Percentiles rank a stretch among this genome's conserved stretches.
Evolutionary conservation across 2,113 vertebrate species (phyloP).

Genomic region (Polypterus senegalus): DNA sequence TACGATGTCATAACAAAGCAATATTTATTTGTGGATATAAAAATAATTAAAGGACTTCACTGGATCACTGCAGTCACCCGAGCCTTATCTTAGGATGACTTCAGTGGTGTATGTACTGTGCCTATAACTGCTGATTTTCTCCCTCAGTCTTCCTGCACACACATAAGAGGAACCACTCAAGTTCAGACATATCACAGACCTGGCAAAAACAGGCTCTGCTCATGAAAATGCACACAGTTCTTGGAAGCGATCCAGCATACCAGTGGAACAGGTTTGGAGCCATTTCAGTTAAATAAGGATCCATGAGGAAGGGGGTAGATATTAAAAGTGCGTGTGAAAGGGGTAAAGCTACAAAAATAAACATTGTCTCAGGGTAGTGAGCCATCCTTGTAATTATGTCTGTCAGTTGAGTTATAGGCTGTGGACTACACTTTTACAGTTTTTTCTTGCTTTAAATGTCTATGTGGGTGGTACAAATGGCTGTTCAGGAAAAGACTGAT

Average conservation of each 20-base stretch:
- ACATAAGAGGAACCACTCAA: constrained; percentile 45
- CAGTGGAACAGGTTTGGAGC: constrained; percentile 74
- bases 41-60: too few relatives aligned
- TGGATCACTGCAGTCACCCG: too few relatives aligned
- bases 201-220: constrained; percentile 57
- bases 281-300: constrained; percentile 69
- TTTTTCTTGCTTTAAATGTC: constrained; percentile 15
- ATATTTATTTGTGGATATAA: too few relatives aligned
- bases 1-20: too few relatives aligned
- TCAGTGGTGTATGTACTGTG: too few relatives aligned
- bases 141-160: constrained; percentile 27
- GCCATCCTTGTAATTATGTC: constrained; percentile 48
- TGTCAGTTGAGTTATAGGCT: constrained; percentile 48
- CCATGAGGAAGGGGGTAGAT: constrained; percentile 29
- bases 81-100: too few relatives aligned
- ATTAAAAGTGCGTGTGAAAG: constrained; percentile 43
- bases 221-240: constrained; percentile 62
- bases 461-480: constrained; percentile 25
- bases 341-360: constrained; percentile 60
- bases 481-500: constrained; percentile 16
- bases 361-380: constrained; percentile 44
- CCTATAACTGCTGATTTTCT: neutral
- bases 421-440: constrained; percentile 11
- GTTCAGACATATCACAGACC: constrained; percentile 65
- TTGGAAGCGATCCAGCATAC: constrained; percentile 63